Percentiles rank a stretch among this genome's conserved stretches.
These are phyloP conservation scores for Andricus curvator DNA, from an alignment of 2,888 invertebrate species.

Conservation along the genomic window DNA sequence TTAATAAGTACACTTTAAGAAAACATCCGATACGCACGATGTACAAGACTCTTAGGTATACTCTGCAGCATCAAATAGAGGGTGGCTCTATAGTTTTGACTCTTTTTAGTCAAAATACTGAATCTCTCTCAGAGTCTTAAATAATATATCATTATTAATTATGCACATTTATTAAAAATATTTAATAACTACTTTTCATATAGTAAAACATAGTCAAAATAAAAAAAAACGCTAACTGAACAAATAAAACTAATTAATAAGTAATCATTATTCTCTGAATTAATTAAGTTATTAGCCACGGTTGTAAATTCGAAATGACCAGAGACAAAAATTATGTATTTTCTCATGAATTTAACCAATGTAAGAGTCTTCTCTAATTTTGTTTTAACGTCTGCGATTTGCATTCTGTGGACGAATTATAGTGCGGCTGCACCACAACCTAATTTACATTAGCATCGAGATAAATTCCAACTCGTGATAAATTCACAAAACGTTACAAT, in stretches of 20 bases:
- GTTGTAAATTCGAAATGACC: background rate
- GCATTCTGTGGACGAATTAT: conserved; percentile 39
- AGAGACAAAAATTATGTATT: conserved; percentile 6
- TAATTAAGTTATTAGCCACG: background rate
- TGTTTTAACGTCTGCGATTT: conserved; percentile 31
- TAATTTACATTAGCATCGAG: conserved; percentile 36
- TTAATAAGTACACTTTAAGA: conserved; percentile 23
- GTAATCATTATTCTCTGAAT: background rate
- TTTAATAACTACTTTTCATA: background rate
- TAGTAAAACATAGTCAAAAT: too few relatives aligned
- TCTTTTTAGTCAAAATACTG: background rate
- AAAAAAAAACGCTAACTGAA: background rate
- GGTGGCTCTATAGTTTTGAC: conserved; percentile 2
- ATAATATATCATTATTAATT: background rate
- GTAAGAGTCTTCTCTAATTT: conserved; percentile 32
- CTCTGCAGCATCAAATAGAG: background rate
- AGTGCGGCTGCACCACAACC: conserved; percentile 23
- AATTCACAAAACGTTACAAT: conserved; percentile 26
- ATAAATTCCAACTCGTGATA: conserved; percentile 41
- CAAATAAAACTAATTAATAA: background rate
- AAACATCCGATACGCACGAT: conserved; percentile 11
- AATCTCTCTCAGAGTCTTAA: too few relatives aligned
- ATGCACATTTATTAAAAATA: background rate
- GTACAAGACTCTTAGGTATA: background rate
- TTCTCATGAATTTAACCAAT: background rate